Percentiles rank a stretch among this genome's conserved stretches.
Evolutionary conservation across 2,113 vertebrate species (phyloP).

Genomic region (Dascyllus trimaculatus): DNA sequence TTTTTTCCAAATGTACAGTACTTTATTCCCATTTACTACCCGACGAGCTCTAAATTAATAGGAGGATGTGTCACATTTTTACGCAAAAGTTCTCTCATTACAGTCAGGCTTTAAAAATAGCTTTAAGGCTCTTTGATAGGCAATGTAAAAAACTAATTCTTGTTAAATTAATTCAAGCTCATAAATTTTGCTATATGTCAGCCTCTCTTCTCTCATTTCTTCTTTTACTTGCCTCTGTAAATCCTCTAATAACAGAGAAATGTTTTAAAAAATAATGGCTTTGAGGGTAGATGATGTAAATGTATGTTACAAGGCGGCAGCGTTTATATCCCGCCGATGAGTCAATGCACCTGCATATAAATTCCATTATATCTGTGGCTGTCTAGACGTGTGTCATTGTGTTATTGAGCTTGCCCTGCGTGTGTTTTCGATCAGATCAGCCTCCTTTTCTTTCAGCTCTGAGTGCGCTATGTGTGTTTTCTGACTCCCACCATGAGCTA

Average conservation of each 20-base stretch:
- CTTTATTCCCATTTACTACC: constrained; percentile 25
- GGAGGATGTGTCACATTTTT: constrained; percentile 7
- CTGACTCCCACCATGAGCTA: constrained; percentile 43
- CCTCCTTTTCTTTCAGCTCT: constrained; percentile 26
- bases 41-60: neutral
- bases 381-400: constrained; percentile 78
- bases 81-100: constrained; percentile 1
- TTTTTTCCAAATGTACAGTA: constrained; percentile 8
- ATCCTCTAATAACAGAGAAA: constrained; percentile 15
- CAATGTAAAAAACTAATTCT: neutral
- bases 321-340: constrained; percentile 52
- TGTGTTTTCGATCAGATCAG: constrained; percentile 47
- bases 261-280: constrained; percentile 18
- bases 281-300: constrained; percentile 59
- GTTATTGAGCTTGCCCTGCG: constrained; percentile 60
- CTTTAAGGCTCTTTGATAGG: neutral
- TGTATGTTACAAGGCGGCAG: constrained; percentile 53
- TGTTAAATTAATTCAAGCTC: constrained; percentile 16
- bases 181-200: constrained; percentile 11
- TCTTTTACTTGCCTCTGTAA: constrained; percentile 20
- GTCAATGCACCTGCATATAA: constrained; percentile 72
- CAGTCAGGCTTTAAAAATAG: neutral
- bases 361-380: constrained; percentile 64
- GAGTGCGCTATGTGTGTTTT: constrained; percentile 32
- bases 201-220: constrained; percentile 10